phyloP scores from a whole-genome alignment of 2,888 invertebrate species.

The Aphidius colemani region DNA sequence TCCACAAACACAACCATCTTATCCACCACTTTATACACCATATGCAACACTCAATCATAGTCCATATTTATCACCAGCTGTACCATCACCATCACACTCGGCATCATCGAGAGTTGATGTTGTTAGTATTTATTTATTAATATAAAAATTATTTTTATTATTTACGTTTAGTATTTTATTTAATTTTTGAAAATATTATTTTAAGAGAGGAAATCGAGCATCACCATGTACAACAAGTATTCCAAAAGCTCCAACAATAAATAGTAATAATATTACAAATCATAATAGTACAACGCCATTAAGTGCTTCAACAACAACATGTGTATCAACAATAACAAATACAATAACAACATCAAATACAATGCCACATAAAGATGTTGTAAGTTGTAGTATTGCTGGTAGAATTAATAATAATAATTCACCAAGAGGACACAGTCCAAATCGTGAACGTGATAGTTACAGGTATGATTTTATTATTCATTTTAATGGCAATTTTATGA shows the following conservation, averaged over 20 bases:
- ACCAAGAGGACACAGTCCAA: conserved; percentile 78
- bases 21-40: conserved; percentile 78
- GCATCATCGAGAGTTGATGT: conserved; percentile 69
- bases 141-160: neutral
- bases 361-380: conserved; percentile 61
- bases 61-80: conserved; percentile 69
- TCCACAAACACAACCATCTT: conserved; percentile 61
- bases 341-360: conserved; percentile 60
- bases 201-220: conserved; percentile 55
- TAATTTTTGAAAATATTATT: conserved; percentile 12
- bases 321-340: conserved; percentile 59
- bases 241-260: conserved; percentile 48
- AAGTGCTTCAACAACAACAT: conserved; percentile 56
- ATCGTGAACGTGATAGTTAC: conserved; percentile 82
- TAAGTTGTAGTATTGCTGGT: conserved; percentile 59
- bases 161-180: conserved; percentile 1
- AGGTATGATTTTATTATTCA: conserved; percentile 65
- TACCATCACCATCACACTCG: conserved; percentile 64
- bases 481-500: conserved; percentile 5
- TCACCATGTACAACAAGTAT: conserved; percentile 55
- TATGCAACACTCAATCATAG: conserved; percentile 76
- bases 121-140: conserved; percentile 58
- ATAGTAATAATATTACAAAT: conserved; percentile 39
- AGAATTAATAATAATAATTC: conserved; percentile 72
- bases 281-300: conserved; percentile 50